Percentiles rank a stretch among this genome's conserved stretches.
phyloP scores from a whole-genome alignment of 2,888 invertebrate genomes.

The Melanargia galathea region DNA sequence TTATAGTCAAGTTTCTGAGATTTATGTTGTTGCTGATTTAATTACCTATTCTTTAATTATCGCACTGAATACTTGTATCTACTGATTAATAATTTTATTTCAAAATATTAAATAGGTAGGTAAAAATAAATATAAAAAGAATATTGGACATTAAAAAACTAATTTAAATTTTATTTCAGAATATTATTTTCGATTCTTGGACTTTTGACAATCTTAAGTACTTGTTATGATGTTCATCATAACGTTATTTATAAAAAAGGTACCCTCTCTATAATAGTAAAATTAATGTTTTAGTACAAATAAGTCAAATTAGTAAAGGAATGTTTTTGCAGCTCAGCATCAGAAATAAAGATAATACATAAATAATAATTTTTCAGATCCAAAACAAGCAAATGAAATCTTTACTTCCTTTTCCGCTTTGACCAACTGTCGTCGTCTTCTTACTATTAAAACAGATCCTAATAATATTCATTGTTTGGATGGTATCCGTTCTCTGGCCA shows the following conservation, averaged over 20 bases:
- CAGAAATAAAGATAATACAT: background rate
- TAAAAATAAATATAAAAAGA: background rate
- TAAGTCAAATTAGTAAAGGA: background rate
- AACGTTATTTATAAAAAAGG: slow-evolving; percentile 35
- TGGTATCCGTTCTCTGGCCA: slow-evolving; percentile 27
- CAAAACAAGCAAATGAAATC: slow-evolving; percentile 41
- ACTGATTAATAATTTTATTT: background rate
- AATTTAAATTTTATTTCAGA: slow-evolving; percentile 36
- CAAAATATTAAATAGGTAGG: no score
- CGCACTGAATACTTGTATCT: background rate
- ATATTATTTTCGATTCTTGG: slow-evolving; percentile 41
- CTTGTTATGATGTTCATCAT: slow-evolving; percentile 41
- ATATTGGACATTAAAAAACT: no score
- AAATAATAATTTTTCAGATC: slow-evolving; percentile 48
- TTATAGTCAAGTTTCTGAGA: background rate
- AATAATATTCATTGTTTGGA: slow-evolving; percentile 24
- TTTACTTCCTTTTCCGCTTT: slow-evolving; percentile 27
- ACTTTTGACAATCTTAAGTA: slow-evolving; percentile 40
- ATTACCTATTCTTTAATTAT: background rate
- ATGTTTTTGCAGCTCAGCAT: background rate
- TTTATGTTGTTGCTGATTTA: background rate
- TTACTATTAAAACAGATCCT: slow-evolving; percentile 17
- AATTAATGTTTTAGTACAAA: background rate
- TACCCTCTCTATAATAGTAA: slow-evolving; percentile 2
- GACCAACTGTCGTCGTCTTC: slow-evolving; percentile 19